These are phyloP conservation scores for Rhegmatorhina hoffmannsi DNA, from an alignment of 2,113 vertebrate species.

Conservation along the genomic window DNA sequence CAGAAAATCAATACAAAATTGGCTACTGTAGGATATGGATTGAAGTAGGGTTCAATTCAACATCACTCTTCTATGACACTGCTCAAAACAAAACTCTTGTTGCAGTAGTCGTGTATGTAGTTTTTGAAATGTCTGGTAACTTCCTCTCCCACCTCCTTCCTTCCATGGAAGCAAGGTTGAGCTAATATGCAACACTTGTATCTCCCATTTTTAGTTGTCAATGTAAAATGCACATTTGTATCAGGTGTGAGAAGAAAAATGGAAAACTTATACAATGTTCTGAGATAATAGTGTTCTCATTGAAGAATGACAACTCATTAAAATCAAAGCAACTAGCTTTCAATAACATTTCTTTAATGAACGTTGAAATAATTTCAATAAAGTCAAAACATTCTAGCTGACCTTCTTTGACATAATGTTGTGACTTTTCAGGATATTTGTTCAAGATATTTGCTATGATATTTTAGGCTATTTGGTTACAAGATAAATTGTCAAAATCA, in stretches of 20 bases:
- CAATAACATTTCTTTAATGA: neutral
- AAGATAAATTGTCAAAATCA: neutral
- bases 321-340: neutral
- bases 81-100: neutral
- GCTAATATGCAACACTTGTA: neutral
- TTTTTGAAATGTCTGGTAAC: neutral
- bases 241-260: neutral
- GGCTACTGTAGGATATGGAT: neutral
- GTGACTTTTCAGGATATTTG: neutral
- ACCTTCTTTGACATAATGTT: neutral
- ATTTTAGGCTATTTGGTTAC: neutral
- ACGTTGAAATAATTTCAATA: neutral
- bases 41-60: neutral
- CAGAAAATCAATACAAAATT: conserved; percentile 16
- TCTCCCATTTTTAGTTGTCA: neutral
- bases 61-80: neutral
- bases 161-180: neutral
- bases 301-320: neutral
- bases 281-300: neutral
- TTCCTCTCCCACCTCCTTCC: neutral
- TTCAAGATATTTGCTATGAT: neutral
- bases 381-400: neutral
- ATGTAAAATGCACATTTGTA: neutral
- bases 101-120: neutral
- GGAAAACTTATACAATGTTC: neutral